Evolutionary conservation across 2,113 vertebrate species (phyloP).

Genomic region (Leucoraja erinaceus): DNA sequence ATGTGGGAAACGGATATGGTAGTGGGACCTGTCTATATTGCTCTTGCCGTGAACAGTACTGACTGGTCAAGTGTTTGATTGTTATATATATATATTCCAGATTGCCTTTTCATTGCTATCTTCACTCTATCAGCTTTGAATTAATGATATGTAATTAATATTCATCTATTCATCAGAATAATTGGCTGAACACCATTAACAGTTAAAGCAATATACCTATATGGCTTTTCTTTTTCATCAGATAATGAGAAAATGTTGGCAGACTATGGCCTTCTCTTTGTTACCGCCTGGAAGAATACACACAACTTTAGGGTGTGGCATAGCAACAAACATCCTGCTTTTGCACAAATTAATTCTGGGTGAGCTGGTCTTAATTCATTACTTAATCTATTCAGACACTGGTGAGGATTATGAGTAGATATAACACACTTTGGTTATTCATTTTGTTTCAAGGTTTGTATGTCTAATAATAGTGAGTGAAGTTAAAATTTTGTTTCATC

Average conservation of each 20-base stretch:
- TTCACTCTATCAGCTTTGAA: too few relatives aligned
- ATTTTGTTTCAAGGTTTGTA: not conserved
- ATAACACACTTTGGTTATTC: not conserved
- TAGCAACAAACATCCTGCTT: constrained; percentile 83
- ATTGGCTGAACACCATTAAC: not conserved
- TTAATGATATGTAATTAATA: not conserved
- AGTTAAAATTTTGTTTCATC: not conserved
- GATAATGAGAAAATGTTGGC: constrained; percentile 83
- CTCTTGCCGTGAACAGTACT: too few relatives aligned
- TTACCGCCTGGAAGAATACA: constrained; percentile 81
- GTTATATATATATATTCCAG: too few relatives aligned
- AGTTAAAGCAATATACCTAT: not conserved
- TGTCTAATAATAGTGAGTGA: not conserved
- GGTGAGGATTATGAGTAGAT: not conserved
- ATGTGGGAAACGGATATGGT: too few relatives aligned
- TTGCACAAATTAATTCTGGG: constrained; percentile 79
- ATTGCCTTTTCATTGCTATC: too few relatives aligned
- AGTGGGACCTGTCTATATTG: too few relatives aligned
- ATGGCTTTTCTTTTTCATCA: constrained; percentile 49
- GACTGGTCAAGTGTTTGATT: too few relatives aligned
- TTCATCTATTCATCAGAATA: not conserved
- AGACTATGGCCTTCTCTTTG: constrained; percentile 78
- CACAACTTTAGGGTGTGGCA: constrained; percentile 94
- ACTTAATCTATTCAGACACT: not conserved
- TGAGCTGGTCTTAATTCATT: constrained; percentile 51